A percentile compares a stretch with the other conserved stretches of the same genome.
Conservation (phyloP, 2,113 vertebrate species). For the Cebus imitator region DNA sequence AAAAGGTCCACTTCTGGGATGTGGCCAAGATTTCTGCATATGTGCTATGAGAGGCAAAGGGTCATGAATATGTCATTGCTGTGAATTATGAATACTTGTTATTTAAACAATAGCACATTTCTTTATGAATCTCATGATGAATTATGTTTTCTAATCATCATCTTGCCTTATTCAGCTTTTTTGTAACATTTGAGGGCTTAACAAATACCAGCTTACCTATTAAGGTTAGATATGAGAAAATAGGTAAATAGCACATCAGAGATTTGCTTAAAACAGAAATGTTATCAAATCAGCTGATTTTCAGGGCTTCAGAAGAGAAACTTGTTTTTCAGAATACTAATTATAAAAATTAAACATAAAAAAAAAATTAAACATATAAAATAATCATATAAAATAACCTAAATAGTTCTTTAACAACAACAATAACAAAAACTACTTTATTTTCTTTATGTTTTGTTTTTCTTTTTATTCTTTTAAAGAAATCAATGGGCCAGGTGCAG, state of each 20-base stretch:
- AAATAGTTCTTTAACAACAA: neutral
- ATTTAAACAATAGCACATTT: neutral
- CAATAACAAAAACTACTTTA: neutral
- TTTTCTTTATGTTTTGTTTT: neutral
- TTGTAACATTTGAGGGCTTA: slow-evolving; percentile 27
- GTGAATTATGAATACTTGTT: neutral
- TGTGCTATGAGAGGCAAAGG: neutral
- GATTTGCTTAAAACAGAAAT: slow-evolving; percentile 15
- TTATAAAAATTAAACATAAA: slow-evolving; percentile 4
- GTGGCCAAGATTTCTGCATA: neutral
- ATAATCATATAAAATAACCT: slow-evolving; percentile 21
- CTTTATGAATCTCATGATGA: slow-evolving; percentile 26
- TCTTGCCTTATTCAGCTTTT: neutral
- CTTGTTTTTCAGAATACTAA: neutral
- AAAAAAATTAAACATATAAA: slow-evolving; percentile 32
- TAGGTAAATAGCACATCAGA: neutral
- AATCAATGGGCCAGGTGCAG: too few species aligned
- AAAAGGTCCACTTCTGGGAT: neutral
- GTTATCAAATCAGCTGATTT: neutral
- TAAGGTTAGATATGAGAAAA: neutral
- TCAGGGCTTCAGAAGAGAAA: neutral
- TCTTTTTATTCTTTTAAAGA: neutral
- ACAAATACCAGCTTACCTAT: neutral
- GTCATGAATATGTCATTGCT: neutral
- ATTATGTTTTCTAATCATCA: neutral